These are phyloP conservation scores for Thalassophryne amazonica DNA, from an alignment of 2,797 vertebrate genomes.

Conservation along the genomic window DNA sequence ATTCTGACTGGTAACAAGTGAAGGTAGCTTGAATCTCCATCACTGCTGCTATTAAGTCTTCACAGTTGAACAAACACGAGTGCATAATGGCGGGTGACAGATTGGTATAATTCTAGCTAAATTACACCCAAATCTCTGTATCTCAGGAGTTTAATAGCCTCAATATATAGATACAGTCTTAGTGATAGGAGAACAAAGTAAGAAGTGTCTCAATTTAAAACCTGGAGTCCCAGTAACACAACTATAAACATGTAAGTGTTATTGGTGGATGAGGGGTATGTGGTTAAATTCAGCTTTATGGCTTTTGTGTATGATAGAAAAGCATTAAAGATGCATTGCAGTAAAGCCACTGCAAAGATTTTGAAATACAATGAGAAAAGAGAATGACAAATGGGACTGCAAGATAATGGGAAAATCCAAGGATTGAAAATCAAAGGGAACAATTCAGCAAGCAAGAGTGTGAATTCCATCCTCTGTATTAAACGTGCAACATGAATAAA, in stretches of 20 bases:
- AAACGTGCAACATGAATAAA: slow-evolving; percentile 7
- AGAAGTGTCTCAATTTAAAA: slow-evolving; percentile 24
- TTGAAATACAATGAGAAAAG: too few relatives aligned
- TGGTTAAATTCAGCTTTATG: slow-evolving; percentile 14
- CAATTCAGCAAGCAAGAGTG: not conserved
- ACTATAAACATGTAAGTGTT: not conserved
- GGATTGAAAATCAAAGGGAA: slow-evolving; percentile 1
- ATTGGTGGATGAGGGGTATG: slow-evolving; percentile 2
- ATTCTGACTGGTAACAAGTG: slow-evolving; percentile 11
- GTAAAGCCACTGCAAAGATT: not conserved
- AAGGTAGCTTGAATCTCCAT: slow-evolving; percentile 19
- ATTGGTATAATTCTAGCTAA: slow-evolving; percentile 19
- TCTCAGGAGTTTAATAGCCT: slow-evolving; percentile 12
- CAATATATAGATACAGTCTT: slow-evolving; percentile 9
- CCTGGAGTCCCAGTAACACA: not conserved
- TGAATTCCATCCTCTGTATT: not conserved
- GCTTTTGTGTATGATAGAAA: slow-evolving; percentile 13
- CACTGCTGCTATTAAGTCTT: slow-evolving; percentile 19
- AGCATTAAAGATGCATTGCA: slow-evolving; percentile 22
- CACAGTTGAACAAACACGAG: slow-evolving; percentile 16
- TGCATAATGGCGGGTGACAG: slow-evolving; percentile 43
- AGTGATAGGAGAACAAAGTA: slow-evolving; percentile 8
- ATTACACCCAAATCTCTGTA: slow-evolving; percentile 14
- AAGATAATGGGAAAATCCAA: slow-evolving; percentile 8
- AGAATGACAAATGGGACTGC: not conserved